Base-by-base conservation (phyloP, 2,797 vertebrate species). In the Trichosurus vulpecula region DNA sequence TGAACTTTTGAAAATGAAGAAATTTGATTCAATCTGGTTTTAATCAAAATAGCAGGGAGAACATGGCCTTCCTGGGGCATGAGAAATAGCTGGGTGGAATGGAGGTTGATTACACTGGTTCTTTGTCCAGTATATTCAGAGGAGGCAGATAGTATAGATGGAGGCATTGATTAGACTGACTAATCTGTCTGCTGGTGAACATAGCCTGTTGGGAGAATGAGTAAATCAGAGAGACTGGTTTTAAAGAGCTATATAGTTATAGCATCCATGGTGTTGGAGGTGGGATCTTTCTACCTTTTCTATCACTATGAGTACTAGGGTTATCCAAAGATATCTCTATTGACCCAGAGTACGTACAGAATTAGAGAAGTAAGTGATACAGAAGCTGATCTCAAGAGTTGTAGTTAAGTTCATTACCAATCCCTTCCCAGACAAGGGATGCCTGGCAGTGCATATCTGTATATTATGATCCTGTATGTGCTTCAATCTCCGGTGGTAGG, bases 1-100 rank as follows among this genome's bases (percentile, higher is more conserved):
- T 96, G 51, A 95, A 55, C 61, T 29, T 92, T 92, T 56, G 14
- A 94, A 53, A 52, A 94, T 89, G 95, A 95, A 94, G 87, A 93
- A 92, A 93, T 53, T 74, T 25, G 94, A 3, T 11, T 10, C 25
- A 57, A 93, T 92, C 13, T 53, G 35, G 90, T 96, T 94, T 92
- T 94, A 92, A 14, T 56, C 55, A 96, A 30, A 47, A 97, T 8
- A 93, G 27, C 19, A 74, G 92, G 61, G 90, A 93, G 41, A 92
- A 87, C 2, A 47, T 27, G 22, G 0, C 25, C 74, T 87, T 87
- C 3, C 22, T 81, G 22, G 8, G 22, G 22, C 25, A 31, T 47
- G 66, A 87, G 41, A 27, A 87, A 87, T 11, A 27, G 9, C 1
- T 27, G 25, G 41, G 87, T 47, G 41, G 74, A 27, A 14, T 51